Evolutionary conservation across 2,113 vertebrate genomes (phyloP), one percentile per base, ranked within the genome.

Genomic region (Rynchops niger): DNA sequence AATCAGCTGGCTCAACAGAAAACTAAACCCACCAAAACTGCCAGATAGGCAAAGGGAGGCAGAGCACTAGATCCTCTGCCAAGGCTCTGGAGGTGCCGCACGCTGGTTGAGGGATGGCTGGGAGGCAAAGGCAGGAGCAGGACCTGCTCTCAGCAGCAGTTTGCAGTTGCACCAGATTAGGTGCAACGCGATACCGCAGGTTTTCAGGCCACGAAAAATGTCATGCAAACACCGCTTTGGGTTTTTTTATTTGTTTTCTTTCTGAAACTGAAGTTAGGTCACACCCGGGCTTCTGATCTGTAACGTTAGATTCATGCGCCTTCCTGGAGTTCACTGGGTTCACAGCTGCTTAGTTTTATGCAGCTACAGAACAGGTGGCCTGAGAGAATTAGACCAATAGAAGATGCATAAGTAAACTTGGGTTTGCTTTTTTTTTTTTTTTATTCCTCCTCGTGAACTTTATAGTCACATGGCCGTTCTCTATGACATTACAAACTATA

Each of bases 201-300:
- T 79, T 91, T 95, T 82, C 70, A 88, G 74, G 58, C 70, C 58
- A 9, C 74, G 50, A 89, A 82, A 95, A 85, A 61, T 55, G 89
- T 89, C 87, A 43, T 14, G n/a, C 66, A 70, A 95, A 61, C 69
- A 43, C 55, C n/a, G 25, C 81, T 95, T 84, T 7, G 34, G 9
- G 17, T 95, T 89, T 87, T 38, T 89, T 87, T 38, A 17, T 79
- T 95, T 95, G 89, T 67, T 95, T 88, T 91, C 49, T 84, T 95
- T 56, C 92, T 90, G 81, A 82, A 96, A 43, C 65, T 36, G 65
- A 82, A 93, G 91, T 89, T 89, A 56, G 93, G 87, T 90, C 89
- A 65, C 86, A 91, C 85, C 81, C 66, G 79, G 81, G 61, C 56
- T 82, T 76, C 84, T 65, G 73, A 43, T 89, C 56, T 72, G 69